Evolutionary conservation across 1,140 invertebrate genomes (phyloP), one percentile per base, ranked within the genome.

Genomic region (Sweltsa coloradensis): DNA sequence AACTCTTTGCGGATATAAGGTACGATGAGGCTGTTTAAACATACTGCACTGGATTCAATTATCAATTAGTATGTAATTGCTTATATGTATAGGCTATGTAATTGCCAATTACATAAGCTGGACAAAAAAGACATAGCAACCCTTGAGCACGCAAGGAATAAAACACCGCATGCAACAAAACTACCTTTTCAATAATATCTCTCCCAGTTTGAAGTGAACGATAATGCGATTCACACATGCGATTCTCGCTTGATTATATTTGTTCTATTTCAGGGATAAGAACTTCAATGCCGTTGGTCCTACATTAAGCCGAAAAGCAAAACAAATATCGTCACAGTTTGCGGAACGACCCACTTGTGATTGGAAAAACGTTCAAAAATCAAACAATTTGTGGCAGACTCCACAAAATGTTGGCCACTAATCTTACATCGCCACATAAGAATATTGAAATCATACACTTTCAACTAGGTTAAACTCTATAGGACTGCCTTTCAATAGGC

Each of bases 231-330:
- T 6, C 11, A 39, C 9, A 39, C 9, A 39, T 39, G 7, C 7
- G 11, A 9, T 6, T 7, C 9, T 39, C 9, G 9, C 18, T 18
- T 11, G 37, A 39, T 16, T 27, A 47, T 45, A 26, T 37, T 45
- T 25, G 27, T 25, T 47, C 42, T 51, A 43, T 57, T 62, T 67
- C 13, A 75, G 94, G 34, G 92, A 97, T 63, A 90, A 89, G 67
- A 93, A 90, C 66, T 97, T 97, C 60, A 91, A 89, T 64, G 86
- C 85, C 48, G 88, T 96, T 19, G 89, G 89, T 14, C 75, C 81
- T 40, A 75, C 84, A 26, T 66, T 98, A 1, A 89, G 85, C 39
- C 81, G 80, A 56, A 93, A 92, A 66, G 90, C 90, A 0, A 89
- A 85, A 62, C 67, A 81, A 6, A 89, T 97, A 29, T 83, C 88